phyloP scores from a whole-genome alignment of 2,113 vertebrate species.

The Vulpes lagopus region DNA sequence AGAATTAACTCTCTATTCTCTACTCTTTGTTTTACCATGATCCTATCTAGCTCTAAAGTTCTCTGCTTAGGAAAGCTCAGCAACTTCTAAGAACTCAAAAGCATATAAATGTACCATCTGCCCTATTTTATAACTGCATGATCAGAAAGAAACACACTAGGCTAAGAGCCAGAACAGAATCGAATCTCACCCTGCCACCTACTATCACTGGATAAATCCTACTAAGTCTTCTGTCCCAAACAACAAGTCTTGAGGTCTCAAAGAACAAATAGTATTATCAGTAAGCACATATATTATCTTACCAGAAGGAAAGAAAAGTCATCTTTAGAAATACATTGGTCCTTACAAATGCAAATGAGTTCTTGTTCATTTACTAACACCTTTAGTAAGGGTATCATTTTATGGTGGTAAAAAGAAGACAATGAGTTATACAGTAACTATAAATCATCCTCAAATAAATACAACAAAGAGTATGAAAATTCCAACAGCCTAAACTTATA shows the following conservation, averaged over 20 bases:
- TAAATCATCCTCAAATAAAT: neutral
- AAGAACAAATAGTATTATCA: neutral
- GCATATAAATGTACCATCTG: conserved; percentile 10
- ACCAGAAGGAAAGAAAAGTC: neutral
- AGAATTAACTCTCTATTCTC: conserved; percentile 2
- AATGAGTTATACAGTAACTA: neutral
- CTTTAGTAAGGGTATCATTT: neutral
- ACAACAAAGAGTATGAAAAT: neutral
- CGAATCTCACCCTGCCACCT: neutral
- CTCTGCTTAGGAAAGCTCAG: neutral
- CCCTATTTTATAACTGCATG: neutral
- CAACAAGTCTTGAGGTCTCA: neutral
- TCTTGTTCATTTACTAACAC: neutral
- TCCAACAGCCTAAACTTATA: neutral
- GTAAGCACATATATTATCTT: neutral
- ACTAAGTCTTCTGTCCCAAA: conserved; percentile 4
- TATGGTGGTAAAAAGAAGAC: neutral
- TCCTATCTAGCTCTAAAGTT: neutral
- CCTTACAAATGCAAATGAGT: conserved; percentile 7
- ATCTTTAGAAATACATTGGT: neutral
- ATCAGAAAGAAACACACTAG: neutral
- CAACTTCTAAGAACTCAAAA: conserved; percentile 28
- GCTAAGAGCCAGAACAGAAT: neutral
- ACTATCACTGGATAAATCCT: neutral
- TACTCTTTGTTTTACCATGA: neutral